Evolutionary conservation across 2,113 vertebrate species (phyloP).

Genomic region (Podarcis cretensis): DNA sequence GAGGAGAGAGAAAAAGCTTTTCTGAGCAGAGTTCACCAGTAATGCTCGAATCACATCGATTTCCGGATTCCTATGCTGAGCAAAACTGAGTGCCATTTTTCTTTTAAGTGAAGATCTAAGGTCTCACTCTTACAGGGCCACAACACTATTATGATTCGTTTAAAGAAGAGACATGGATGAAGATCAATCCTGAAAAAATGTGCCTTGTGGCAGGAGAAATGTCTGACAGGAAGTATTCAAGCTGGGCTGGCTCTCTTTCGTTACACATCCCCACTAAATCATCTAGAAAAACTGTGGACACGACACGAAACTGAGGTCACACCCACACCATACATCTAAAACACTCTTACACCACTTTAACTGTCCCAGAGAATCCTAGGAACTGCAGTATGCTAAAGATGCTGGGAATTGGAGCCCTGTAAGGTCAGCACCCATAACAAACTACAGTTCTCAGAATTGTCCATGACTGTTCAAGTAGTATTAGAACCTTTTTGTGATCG

Average conservation of each 20-base stretch:
- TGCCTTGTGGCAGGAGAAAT: neutral
- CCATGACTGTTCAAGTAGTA: no score
- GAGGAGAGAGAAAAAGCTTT: constrained; percentile 12
- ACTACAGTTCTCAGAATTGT: no score
- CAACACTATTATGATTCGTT: constrained; percentile 4
- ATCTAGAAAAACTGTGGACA: neutral
- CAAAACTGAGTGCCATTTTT: constrained; percentile 30
- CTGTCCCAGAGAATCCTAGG: no score
- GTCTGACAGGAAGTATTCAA: constrained; percentile 1
- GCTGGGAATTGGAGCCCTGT: no score
- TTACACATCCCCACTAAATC: constrained; percentile 10
- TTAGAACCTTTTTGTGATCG: no score
- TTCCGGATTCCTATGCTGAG: constrained; percentile 29
- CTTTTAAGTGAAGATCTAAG: constrained; percentile 30
- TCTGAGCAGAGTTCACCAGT: neutral
- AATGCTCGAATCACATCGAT: constrained; percentile 19
- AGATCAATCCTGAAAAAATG: constrained; percentile 32
- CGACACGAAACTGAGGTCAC: neutral
- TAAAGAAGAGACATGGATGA: neutral
- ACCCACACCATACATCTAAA: no score
- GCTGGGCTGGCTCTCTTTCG: constrained; percentile 24
- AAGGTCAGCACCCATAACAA: no score
- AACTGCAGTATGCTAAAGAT: no score
- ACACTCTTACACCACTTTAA: no score
- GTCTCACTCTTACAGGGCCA: neutral